phyloP scores from a whole-genome alignment of 2,797 vertebrate species.

The Ciconia nigra region DNA sequence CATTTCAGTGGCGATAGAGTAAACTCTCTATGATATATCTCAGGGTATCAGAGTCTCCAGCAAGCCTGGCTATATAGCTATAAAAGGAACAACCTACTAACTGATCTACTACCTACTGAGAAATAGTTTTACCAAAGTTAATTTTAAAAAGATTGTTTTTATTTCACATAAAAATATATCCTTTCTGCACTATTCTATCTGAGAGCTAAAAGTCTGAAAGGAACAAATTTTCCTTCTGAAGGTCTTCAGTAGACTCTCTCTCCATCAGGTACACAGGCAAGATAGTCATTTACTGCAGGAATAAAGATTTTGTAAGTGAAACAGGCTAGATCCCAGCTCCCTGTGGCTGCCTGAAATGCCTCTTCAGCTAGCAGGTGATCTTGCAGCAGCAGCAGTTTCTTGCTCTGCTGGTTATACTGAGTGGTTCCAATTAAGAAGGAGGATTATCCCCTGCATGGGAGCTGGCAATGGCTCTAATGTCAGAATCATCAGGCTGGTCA shows the following conservation, averaged over 20 bases:
- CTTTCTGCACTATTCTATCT: neutral
- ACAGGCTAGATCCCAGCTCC: neutral
- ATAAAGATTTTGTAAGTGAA: neutral
- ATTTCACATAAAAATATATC: neutral
- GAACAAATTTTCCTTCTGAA: neutral
- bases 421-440: neutral
- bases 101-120: neutral
- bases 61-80: neutral
- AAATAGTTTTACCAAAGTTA: neutral
- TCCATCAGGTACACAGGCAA: neutral
- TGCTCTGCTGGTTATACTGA: neutral
- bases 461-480: neutral
- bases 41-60: neutral
- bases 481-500: neutral
- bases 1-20: neutral
- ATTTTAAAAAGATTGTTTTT: neutral
- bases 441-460: slow-evolving; percentile 2
- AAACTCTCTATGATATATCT: neutral
- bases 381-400: neutral
- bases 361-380: slow-evolving; percentile 1
- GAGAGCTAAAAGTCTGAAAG: neutral
- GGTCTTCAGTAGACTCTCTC: neutral
- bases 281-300: neutral
- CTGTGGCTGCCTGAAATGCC: neutral
- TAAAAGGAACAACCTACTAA: neutral